A percentile compares a stretch with the other conserved stretches of the same genome.
Evolutionary conservation across 2,113 vertebrate species (phyloP).

Genomic region (Sardina pilchardus): DNA sequence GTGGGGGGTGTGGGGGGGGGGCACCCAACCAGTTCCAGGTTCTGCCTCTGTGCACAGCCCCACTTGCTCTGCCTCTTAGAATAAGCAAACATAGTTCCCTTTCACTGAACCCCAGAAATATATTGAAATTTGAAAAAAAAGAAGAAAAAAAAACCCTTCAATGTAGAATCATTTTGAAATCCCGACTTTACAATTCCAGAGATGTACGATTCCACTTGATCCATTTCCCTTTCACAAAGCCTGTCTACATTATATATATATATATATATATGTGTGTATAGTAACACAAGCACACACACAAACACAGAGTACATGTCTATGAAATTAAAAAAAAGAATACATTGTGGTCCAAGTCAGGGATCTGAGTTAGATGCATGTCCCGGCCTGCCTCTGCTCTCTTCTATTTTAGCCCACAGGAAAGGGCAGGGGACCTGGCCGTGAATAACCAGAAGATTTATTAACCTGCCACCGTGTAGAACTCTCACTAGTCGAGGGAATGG

Average conservation of each 20-base stretch:
- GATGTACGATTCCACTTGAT: not conserved
- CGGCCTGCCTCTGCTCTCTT: not conserved
- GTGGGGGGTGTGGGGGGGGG: constrained; percentile 12
- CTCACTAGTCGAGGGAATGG: constrained; percentile 56
- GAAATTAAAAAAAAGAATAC: too few relatives aligned
- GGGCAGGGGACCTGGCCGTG: constrained; percentile 65
- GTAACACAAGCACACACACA: too few relatives aligned
- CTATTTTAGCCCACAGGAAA: constrained; percentile 54
- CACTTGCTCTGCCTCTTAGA: not conserved
- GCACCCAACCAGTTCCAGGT: not conserved
- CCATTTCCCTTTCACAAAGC: not conserved
- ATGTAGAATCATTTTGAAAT: not conserved
- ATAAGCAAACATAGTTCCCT: not conserved
- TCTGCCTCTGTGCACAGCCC: constrained; percentile 9
- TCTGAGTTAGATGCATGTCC: constrained; percentile 14
- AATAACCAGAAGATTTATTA: constrained; percentile 74
- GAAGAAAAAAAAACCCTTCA: not conserved
- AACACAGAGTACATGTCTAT: too few relatives aligned
- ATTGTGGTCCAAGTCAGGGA: not conserved
- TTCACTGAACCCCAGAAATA: not conserved
- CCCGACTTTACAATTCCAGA: too few relatives aligned
- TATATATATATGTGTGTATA: not conserved
- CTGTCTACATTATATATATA: not conserved
- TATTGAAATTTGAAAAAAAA: not conserved
- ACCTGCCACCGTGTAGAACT: constrained; percentile 67